These are phyloP conservation scores for Sebastolobus altivelis DNA, from an alignment of 2,797 vertebrate genomes.

Conservation along the genomic window DNA sequence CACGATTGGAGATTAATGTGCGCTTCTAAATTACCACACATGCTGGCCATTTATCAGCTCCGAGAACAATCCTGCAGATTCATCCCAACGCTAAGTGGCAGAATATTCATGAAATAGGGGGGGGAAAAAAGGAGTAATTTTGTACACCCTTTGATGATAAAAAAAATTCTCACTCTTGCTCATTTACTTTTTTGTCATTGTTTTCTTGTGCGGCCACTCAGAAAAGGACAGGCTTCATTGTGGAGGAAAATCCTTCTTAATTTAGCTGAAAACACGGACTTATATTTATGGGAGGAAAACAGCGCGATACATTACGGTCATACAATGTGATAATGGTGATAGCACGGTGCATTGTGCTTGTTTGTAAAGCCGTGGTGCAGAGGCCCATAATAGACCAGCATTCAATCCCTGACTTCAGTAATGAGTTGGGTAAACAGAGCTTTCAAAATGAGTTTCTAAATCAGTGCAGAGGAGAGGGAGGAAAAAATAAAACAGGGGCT, in stretches of 20 bases:
- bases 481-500: slow-evolving; percentile 31
- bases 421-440: slow-evolving; percentile 83
- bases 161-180: slow-evolving; percentile 73
- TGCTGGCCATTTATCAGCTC: slow-evolving; percentile 84
- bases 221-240: slow-evolving; percentile 76
- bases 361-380: slow-evolving; percentile 79
- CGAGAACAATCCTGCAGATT: slow-evolving; percentile 82
- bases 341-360: slow-evolving; percentile 77
- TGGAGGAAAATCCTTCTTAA: slow-evolving; percentile 82
- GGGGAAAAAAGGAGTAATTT: slow-evolving; percentile 66
- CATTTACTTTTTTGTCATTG: slow-evolving; percentile 79
- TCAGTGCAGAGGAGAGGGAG: slow-evolving; percentile 55
- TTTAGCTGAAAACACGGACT: slow-evolving; percentile 78
- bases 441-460: slow-evolving; percentile 84
- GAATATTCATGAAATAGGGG: slow-evolving; percentile 81
- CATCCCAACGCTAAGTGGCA: slow-evolving; percentile 79
- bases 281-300: slow-evolving; percentile 72
- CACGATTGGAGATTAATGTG: slow-evolving; percentile 83
- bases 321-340: slow-evolving; percentile 82
- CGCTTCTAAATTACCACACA: slow-evolving; percentile 84
- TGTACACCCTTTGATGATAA: slow-evolving; percentile 77
- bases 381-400: slow-evolving; percentile 78
- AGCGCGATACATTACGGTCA: slow-evolving; percentile 77
- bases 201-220: slow-evolving; percentile 70
- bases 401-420: slow-evolving; percentile 81